Base-by-base conservation (phyloP, 2,888 invertebrate genomes). In the Rhimphoctona megacephalus region DNA sequence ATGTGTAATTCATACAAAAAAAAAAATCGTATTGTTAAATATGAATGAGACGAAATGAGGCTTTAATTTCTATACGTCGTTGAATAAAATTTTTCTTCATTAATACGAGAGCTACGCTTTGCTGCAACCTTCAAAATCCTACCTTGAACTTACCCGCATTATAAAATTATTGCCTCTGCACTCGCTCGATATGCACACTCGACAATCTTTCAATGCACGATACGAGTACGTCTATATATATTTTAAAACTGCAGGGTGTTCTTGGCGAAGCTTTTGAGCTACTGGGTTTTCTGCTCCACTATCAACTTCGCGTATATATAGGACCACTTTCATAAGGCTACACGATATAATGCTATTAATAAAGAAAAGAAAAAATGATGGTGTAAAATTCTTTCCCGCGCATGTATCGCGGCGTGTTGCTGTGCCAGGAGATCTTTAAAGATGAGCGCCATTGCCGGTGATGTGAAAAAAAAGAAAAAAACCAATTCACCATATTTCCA, bases 71-170 rank as follows among this genome's bases (percentile, higher is more conserved):
- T 66, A 19, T 19, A 36, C 66, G 5, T 25, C 43, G 11, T 25
- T 14, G 25, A 67, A 25, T 11, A 25, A 57, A 57, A 2, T 57
- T 14, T 57, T 43, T 46, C 19, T 70, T 30, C 3, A 25, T 43
- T 46, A 25, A 70, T 30, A 49, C 17, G 25, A 9, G 30, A 36
- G 33, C 30, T 17, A 8, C 17, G 46, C 67, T 67, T 11, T 57
- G 14, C 46, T 14, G 22, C 49, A 49, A 49, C 57, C 64, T 81
- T 72, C 49, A 19, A 64, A 33, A 77, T 72, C 54, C 46, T 25
- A 67, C 39, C 79, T 78, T 72, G 73, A 79, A 79, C 72, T 73
- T 83, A 54, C 66, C 78, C 57, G 83, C 78, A 73, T 73, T 73
- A 36, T 67, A 73, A 66, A 83, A 67, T 54, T 79, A 66, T 43